These are phyloP conservation scores for Sphaerophoria taeniata DNA, from an alignment of 2,888 invertebrate species.

Conservation along the genomic window DNA sequence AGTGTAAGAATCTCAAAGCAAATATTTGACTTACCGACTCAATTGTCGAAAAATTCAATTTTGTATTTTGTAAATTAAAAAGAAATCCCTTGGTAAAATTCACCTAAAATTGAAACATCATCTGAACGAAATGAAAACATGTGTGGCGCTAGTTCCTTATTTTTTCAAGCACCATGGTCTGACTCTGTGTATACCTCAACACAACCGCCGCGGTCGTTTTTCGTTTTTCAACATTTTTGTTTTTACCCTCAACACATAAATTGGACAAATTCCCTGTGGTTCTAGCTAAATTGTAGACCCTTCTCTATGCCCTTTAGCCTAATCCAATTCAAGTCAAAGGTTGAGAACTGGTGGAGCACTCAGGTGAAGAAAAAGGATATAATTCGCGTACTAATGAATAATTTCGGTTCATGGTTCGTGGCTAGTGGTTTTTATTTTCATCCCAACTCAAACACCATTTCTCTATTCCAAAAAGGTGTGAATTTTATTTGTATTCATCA, in stretches of 20 bases:
- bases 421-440: background rate
- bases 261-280: conserved; percentile 50
- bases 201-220: background rate
- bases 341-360: conserved; percentile 26
- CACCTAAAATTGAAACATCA: conserved; percentile 14
- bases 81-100: background rate
- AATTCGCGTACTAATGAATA: conserved; percentile 47
- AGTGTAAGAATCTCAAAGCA: background rate
- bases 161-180: conserved; percentile 16
- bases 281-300: background rate
- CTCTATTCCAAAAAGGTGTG: conserved; percentile 33
- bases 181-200: background rate
- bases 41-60: too few species aligned
- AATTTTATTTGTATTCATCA: conserved; percentile 48
- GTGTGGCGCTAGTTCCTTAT: conserved; percentile 21
- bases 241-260: conserved; percentile 6
- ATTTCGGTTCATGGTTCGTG: conserved; percentile 52
- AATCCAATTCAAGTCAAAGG: conserved; percentile 39
- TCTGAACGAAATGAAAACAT: conserved; percentile 10
- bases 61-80: too few species aligned
- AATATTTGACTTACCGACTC: too few species aligned
- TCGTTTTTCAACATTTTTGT: conserved; percentile 13
- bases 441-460: background rate
- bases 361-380: conserved; percentile 67
- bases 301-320: background rate